A percentile compares a stretch with the other conserved stretches of the same genome.
Evolutionary conservation across 1,140 invertebrate genomes (phyloP).

Genomic region (Diorhabda sublineata): DNA sequence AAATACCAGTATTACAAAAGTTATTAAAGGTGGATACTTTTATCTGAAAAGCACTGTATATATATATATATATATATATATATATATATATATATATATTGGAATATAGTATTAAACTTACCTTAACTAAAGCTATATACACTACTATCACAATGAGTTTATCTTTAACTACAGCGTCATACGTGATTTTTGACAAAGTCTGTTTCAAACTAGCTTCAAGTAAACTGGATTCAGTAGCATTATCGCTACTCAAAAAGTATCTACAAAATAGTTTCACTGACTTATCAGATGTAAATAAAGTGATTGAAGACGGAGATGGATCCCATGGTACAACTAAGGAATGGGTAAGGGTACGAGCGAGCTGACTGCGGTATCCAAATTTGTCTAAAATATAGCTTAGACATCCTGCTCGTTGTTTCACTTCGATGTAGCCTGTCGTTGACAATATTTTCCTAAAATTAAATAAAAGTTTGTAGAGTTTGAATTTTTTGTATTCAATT

Average conservation of each 20-base stretch:
- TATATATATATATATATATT: too few species aligned
- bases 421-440: slow-evolving; percentile 68
- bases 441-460: slow-evolving; percentile 41
- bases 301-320: slow-evolving; percentile 56
- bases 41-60: too few species aligned
- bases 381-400: slow-evolving; percentile 85
- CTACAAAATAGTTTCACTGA: slow-evolving; percentile 62
- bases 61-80: too few species aligned
- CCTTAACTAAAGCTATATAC: slow-evolving; percentile 68
- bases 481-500: too few species aligned
- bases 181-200: slow-evolving; percentile 69
- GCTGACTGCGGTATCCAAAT: slow-evolving; percentile 75
- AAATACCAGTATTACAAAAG: too few species aligned
- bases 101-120: slow-evolving; percentile 38
- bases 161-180: slow-evolving; percentile 83
- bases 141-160: slow-evolving; percentile 74
- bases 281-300: slow-evolving; percentile 64
- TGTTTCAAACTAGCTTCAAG: slow-evolving; percentile 57
- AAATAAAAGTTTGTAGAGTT: not conserved
- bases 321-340: slow-evolving; percentile 71
- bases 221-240: slow-evolving; percentile 13
- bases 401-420: slow-evolving; percentile 86
- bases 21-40: too few species aligned
- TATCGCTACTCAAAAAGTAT: slow-evolving; percentile 55
- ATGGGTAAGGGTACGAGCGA: slow-evolving; percentile 78